Evolutionary conservation across 2,797 vertebrate genomes (phyloP), one percentile per base, ranked within the genome.

Genomic region (Adelosebastes latens): DNA sequence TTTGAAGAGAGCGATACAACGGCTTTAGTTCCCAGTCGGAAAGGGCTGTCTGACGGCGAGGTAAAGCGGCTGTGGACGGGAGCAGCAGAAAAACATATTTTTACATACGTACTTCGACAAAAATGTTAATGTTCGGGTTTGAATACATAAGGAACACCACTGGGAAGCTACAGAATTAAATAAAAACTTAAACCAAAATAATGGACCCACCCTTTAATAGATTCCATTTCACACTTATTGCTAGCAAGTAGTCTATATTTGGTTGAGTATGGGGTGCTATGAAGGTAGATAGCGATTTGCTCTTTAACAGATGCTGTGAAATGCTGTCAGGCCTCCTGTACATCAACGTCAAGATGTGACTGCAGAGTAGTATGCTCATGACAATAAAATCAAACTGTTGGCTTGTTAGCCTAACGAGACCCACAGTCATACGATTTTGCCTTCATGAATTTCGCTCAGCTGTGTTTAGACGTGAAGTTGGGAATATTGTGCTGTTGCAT

Each of bases 401-500:
- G 52, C 32, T 32, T 64, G 29, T 72, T 25, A 13, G 13, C 53
- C 68, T 39, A 69, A 25, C 63, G 67, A 32, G 75, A 65, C 75
- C 1, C 27, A 7, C 27, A 12, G 24, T 56, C 52, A 55, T 42
- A 20, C 12, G 29, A 66, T 82, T 72, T 71, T 61, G 24, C 18
- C 31, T 22, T 67, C 77, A 69, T 59, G 18, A 85, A 60, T 84
- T 13, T 83, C 11, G 2, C 74, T 78, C 67, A n/a, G 80, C 78
- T 53, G 39, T 56, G 71, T 64, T 87, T 80, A 46, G 49, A 80
- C 62, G 25, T 81, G 74, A 80, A 80, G 82, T 58, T 65, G 32
- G 70, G 82, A 68, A 81, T 87, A 72, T 79, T 69, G 82, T 53
- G 32, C 85, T 65, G 90, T 91, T 74, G 70, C 32, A 27, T 78